Evolutionary conservation across 2,113 vertebrate genomes (phyloP).

Genomic region (Corythaeola cristata): DNA sequence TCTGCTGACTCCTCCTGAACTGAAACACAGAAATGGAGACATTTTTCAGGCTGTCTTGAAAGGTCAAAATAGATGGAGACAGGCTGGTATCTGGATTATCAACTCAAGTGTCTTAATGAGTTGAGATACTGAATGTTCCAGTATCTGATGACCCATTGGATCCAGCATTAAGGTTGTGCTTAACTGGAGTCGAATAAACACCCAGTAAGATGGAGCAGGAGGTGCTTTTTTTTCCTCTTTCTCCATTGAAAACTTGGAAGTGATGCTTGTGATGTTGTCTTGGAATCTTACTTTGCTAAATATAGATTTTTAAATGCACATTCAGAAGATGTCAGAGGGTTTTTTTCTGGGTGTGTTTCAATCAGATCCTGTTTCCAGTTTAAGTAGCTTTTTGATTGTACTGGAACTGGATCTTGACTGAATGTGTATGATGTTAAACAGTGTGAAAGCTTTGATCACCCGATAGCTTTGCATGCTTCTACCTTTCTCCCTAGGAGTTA

Average conservation of each 20-base stretch:
- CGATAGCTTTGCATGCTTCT: not conserved
- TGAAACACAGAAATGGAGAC: not conserved
- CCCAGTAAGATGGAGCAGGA: not conserved
- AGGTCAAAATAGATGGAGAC: not conserved
- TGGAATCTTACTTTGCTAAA: not conserved
- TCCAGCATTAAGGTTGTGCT: not conserved
- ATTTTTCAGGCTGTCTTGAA: not conserved
- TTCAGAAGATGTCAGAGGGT: not conserved
- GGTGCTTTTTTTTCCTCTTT: not conserved
- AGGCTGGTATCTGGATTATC: not conserved
- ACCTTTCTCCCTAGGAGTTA: not conserved
- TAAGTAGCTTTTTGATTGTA: not conserved
- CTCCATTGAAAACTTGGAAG: not conserved
- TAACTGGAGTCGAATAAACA: not conserved
- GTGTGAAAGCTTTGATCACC: not conserved
- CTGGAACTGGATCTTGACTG: not conserved
- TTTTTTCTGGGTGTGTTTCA: not conserved
- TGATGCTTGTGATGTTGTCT: not conserved
- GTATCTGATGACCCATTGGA: not conserved
- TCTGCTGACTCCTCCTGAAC: not conserved
- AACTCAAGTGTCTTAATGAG: not conserved
- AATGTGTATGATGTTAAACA: not conserved
- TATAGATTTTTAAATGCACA: not conserved
- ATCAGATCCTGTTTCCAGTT: not conserved
- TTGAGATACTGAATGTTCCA: not conserved